Conservation (phyloP, 2,113 vertebrate genomes). For the Xenus cinereus region DNA sequence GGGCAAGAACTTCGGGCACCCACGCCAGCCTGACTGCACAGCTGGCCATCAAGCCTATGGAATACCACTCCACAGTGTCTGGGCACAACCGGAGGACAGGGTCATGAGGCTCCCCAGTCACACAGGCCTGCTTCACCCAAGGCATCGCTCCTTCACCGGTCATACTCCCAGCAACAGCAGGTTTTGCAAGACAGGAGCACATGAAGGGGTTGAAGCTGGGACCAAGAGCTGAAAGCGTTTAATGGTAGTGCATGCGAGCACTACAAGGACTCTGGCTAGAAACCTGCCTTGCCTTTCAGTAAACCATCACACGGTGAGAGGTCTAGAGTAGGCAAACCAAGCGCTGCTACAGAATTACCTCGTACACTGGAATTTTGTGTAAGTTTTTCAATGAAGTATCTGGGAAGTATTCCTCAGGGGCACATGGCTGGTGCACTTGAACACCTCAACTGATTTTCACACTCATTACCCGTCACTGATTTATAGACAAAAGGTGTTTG, state of each 20-base stretch:
- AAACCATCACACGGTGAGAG: not conserved
- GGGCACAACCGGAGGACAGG: rapidly evolving
- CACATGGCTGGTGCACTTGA: not conserved
- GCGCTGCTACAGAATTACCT: not conserved
- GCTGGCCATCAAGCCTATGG: not conserved
- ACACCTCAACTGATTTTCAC: not conserved
- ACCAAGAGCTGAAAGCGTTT: not conserved
- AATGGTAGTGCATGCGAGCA: not conserved
- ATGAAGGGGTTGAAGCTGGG: not conserved
- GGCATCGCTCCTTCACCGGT: not conserved
- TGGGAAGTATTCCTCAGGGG: not conserved
- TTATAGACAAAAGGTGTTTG: not conserved
- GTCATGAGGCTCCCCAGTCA: not conserved
- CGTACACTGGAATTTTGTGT: not conserved
- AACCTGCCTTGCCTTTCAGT: not conserved
- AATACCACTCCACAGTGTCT: not conserved
- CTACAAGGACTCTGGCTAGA: not conserved
- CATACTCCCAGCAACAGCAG: not conserved
- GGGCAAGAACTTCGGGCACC: not conserved
- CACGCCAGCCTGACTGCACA: rapidly evolving
- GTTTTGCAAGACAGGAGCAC: not conserved
- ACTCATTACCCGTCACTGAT: not conserved
- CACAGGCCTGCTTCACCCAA: not conserved
- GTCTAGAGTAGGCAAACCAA: not conserved
- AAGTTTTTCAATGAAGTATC: not conserved